A percentile compares a stretch with the other conserved stretches of the same genome.
Evolutionary conservation across 2,888 invertebrate genomes (phyloP).

Genomic region (Eudasyphora cyanicolor): DNA sequence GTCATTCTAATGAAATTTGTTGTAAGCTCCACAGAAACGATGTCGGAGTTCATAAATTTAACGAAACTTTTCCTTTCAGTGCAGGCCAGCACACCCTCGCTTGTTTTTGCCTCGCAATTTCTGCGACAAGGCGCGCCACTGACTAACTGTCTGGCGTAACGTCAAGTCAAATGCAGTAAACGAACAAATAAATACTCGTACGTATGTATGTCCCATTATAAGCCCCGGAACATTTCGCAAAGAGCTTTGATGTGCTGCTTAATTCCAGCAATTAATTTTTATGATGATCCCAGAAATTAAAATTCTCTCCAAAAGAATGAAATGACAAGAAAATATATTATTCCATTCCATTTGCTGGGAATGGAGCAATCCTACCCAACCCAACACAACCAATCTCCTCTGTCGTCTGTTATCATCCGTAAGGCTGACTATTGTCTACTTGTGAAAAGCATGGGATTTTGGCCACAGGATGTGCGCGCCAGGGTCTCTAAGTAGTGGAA

Average conservation of each 20-base stretch:
- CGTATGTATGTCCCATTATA: conserved; percentile 25
- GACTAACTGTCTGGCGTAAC: background rate
- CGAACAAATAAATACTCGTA: conserved; percentile 28
- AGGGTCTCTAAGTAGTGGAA: background rate
- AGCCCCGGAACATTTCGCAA: conserved; percentile 27
- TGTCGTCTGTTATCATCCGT: too few species aligned
- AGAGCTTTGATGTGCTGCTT: conserved; percentile 66
- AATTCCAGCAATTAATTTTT: conserved; percentile 77
- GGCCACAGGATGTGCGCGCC: background rate
- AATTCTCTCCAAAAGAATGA: conserved; percentile 67
- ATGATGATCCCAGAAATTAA: conserved; percentile 76
- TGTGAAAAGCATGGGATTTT: too few species aligned
- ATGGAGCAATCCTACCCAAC: background rate
- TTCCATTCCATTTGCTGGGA: conserved; percentile 68
- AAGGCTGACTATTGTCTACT: too few species aligned
- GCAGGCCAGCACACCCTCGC: too few species aligned
- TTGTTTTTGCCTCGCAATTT: conserved; percentile 30
- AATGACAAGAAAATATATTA: conserved; percentile 72
- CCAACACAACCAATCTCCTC: conserved; percentile 7
- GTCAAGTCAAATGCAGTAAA: conserved; percentile 4
- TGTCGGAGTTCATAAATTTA: too few species aligned
- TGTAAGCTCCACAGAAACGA: too few species aligned
- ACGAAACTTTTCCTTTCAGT: too few species aligned
- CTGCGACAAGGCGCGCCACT: conserved; percentile 15
- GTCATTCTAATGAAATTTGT: too few species aligned